phyloP scores from a whole-genome alignment of 2,113 vertebrate species.

The Ginglymostoma cirratum region DNA sequence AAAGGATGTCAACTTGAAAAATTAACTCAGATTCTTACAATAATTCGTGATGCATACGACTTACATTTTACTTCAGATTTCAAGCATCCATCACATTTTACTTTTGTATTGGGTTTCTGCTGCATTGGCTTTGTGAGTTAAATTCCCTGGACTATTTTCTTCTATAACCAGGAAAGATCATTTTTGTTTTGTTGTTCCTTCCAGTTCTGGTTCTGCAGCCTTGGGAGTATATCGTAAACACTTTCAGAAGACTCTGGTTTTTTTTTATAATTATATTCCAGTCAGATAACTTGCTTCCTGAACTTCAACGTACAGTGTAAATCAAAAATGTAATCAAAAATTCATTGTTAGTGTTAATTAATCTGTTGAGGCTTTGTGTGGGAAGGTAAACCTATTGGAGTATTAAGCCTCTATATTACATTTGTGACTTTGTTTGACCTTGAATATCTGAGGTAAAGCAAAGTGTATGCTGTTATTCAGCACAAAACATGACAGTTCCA shows the following conservation, averaged over 20 bases:
- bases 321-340: slow-evolving; percentile 19
- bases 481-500: neutral
- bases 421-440: slow-evolving; percentile 27
- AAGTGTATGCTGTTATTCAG: neutral
- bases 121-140: neutral
- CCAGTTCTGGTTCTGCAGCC: neutral
- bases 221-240: neutral
- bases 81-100: neutral
- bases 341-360: slow-evolving; percentile 18
- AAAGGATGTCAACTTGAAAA: too few species aligned
- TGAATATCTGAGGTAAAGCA: neutral
- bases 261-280: slow-evolving; percentile 32
- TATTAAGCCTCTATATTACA: neutral
- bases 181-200: neutral
- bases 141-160: neutral
- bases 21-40: neutral
- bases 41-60: neutral
- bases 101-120: neutral
- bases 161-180: neutral
- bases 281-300: slow-evolving; percentile 19
- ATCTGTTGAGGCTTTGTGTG: slow-evolving; percentile 20
- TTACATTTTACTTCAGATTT: neutral
- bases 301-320: neutral
- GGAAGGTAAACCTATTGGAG: neutral
- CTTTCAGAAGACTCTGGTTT: slow-evolving; percentile 4